These are phyloP conservation scores for Pitangus sulphuratus DNA, from an alignment of 2,797 vertebrate genomes.

Conservation along the genomic window DNA sequence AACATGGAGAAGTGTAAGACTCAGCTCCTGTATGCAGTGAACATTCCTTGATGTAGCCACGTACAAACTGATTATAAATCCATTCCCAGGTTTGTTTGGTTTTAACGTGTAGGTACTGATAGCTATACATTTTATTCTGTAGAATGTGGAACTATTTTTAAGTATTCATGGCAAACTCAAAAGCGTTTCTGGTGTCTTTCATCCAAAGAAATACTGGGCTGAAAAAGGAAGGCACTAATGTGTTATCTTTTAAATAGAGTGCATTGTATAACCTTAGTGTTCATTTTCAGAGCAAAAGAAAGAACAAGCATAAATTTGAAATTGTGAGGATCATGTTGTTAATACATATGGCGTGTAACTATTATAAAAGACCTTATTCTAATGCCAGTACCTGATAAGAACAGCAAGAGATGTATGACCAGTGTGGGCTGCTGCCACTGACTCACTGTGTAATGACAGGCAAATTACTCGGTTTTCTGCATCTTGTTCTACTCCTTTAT, in stretches of 20 bases:
- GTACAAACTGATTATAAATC: background rate
- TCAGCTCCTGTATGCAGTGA: background rate
- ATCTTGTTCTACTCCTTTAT: constrained; percentile 48
- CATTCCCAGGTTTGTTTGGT: background rate
- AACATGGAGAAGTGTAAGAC: background rate
- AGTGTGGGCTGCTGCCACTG: constrained; percentile 68
- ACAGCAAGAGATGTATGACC: constrained; percentile 65
- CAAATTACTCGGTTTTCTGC: constrained; percentile 64
- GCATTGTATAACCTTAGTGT: background rate
- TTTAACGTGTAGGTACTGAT: background rate
- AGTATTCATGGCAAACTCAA: background rate
- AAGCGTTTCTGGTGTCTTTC: background rate
- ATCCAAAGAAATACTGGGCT: background rate
- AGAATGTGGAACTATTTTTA: background rate
- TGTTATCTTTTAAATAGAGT: background rate
- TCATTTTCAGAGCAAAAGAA: constrained; percentile 22
- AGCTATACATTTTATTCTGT: background rate
- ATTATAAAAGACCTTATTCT: constrained; percentile 51
- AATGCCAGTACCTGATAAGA: constrained; percentile 52
- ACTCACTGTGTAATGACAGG: constrained; percentile 67
- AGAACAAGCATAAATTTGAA: background rate
- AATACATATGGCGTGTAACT: constrained; percentile 31
- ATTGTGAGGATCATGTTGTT: constrained; percentile 18
- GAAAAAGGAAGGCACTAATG: background rate
- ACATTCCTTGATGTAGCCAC: background rate